phyloP scores from a whole-genome alignment of 2,797 vertebrate genomes.

The Cuniculus paca region DNA sequence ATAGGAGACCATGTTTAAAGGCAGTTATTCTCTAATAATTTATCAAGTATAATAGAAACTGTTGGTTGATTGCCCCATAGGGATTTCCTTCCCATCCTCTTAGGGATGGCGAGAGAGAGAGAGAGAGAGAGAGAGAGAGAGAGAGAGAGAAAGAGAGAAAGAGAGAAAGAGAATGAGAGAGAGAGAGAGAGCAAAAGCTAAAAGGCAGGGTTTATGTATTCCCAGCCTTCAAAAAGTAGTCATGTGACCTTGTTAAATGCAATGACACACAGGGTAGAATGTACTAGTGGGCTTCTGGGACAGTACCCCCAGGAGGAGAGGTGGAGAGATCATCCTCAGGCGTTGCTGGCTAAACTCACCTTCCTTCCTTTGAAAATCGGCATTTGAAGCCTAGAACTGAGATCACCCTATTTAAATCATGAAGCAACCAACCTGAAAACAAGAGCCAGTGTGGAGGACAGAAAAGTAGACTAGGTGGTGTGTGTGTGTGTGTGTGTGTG shows the following conservation, averaged over 20 bases:
- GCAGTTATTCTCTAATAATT: neutral
- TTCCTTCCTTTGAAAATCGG: conserved; percentile 25
- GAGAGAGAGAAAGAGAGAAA: too few relatives aligned
- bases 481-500: too few relatives aligned
- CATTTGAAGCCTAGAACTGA: neutral
- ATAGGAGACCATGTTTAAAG: conserved; percentile 39
- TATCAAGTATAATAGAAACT: neutral
- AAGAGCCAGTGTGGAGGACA: neutral
- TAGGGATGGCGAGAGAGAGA: neutral
- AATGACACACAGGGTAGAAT: neutral
- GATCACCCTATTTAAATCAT: neutral
- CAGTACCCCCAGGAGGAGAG: neutral
- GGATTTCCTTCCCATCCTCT: conserved; percentile 11
- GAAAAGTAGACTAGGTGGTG: neutral
- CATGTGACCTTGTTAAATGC: neutral
- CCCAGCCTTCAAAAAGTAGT: neutral
- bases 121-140: too few relatives aligned
- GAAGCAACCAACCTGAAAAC: neutral
- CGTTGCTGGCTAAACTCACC: neutral
- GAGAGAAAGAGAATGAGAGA: too few relatives aligned
- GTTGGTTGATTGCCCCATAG: neutral
- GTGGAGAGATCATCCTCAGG: neutral
- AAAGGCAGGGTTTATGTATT: neutral
- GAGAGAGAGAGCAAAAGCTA: too few relatives aligned
- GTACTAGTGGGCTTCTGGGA: neutral